A percentile compares a stretch with the other conserved stretches of the same genome.
phyloP scores from a whole-genome alignment of 37 sponge, comb jelly and placozoan genomes.

The Diacarnus erythraeanus region DNA sequence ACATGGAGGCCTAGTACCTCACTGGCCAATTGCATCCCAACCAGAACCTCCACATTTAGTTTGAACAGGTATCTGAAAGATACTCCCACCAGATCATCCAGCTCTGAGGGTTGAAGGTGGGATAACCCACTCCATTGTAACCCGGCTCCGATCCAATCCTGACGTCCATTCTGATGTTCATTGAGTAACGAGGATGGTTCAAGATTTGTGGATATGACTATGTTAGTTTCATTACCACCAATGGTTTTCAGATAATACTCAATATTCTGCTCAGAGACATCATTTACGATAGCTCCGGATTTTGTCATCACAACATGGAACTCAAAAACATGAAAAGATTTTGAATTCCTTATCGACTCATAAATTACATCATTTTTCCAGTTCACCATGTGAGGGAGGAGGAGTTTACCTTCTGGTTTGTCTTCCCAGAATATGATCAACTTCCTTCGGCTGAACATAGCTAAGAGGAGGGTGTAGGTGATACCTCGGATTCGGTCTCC shows the following conservation, averaged over 20 bases:
- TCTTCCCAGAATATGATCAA: conserved; percentile 27
- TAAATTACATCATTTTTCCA: conserved; percentile 5
- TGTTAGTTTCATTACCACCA: neutral
- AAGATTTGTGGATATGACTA: conserved; percentile 24
- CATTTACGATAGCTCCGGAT: conserved; percentile 4
- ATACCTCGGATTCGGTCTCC: conserved; percentile 38
- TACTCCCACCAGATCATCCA: conserved; percentile 36
- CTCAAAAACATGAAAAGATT: neutral
- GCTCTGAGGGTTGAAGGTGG: conserved; percentile 8
- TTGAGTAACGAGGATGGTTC: conserved; percentile 24
- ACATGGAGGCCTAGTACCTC: conserved; percentile 11
- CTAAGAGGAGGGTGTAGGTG: conserved; percentile 26
- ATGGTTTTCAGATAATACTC: conserved; percentile 1
- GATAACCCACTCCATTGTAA: conserved; percentile 15
- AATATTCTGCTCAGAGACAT: neutral
- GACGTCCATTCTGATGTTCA: neutral
- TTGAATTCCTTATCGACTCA: neutral
- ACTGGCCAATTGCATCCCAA: neutral
- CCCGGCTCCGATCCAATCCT: conserved; percentile 32
- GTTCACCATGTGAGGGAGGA: conserved; percentile 20
- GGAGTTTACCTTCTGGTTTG: neutral
- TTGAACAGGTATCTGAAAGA: conserved; percentile 40
- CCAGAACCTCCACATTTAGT: neutral
- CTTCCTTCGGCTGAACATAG: conserved; percentile 23
- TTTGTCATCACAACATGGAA: neutral